Base-by-base conservation (phyloP, 2,797 vertebrate genomes). In the Rachycentron canadum region DNA sequence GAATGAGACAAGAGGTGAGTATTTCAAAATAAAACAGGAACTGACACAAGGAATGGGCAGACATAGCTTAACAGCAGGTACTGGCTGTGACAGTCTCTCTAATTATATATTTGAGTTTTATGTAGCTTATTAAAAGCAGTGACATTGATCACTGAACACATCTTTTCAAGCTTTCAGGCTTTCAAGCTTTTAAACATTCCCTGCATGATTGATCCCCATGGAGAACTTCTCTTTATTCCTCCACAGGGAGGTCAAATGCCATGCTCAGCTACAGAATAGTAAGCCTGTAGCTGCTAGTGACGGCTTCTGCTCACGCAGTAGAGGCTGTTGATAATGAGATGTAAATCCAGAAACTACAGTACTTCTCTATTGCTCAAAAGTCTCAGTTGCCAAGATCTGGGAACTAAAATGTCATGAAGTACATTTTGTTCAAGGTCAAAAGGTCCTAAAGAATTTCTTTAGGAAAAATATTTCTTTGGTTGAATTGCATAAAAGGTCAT, bases 231-330 rank as follows among this genome's bases (percentile, higher is more conserved):
- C 19, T 66, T 49, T 3, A 64, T 68, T 43, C 3, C 49, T 76
- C 50, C 25, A 2, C 17, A 28, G 58, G 41, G 68, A 69, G 63
- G 78, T 76, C 41, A 58, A 36, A 79, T 50, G 75, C 74, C 73
- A 67, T 36, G 21, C 66, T 52, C 47, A 55, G 78, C 55, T 8
- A 13, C 41, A 50, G 68, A 12, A 52, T 17, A 32, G 53, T 52
- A 50, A 67, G 21, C 47, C 23, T 47, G 3, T 8, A 53, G 23
- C 26, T 66, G 61, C 49, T 55, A 21, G 38, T 0, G 1, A 41
- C 41, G 14, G 40, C 36, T 26, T 23, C 5, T 13, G 17, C 25
- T 53, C 53, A 34, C 47, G 21, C 21, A 38, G 55, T 34, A 9
- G 50, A 43, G 30, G 61, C 7, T 34, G 11, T 34, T 21, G 25